These are phyloP conservation scores for Falco punctatus DNA, from an alignment of 2,113 vertebrate genomes.

Conservation along the genomic window DNA sequence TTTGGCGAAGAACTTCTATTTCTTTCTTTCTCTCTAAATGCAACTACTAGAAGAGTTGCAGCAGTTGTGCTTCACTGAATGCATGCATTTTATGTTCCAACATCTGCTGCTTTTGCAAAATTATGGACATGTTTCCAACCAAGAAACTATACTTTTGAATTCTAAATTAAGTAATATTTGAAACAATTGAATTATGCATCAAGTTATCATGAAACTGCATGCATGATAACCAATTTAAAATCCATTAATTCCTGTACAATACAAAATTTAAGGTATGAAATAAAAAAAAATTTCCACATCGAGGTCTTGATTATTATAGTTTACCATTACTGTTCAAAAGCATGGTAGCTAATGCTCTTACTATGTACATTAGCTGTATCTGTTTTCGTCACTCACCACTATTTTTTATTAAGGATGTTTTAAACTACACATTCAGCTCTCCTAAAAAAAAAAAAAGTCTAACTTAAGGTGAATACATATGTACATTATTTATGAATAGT, in stretches of 20 bases:
- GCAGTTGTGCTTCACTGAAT: background rate
- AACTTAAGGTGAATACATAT: background rate
- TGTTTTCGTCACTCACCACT: slow-evolving; percentile 15
- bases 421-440: background rate
- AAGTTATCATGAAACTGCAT: slow-evolving; percentile 18
- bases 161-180: slow-evolving; percentile 43
- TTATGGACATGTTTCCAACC: background rate
- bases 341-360: slow-evolving; percentile 16
- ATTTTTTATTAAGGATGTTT: background rate
- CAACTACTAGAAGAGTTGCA: slow-evolving; percentile 14
- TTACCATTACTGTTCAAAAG: slow-evolving; percentile 45
- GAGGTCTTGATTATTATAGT: slow-evolving; percentile 42
- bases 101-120: slow-evolving; percentile 24
- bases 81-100: background rate
- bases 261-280: slow-evolving; percentile 49
- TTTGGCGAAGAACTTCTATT: background rate
- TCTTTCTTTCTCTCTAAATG: background rate
- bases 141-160: background rate
- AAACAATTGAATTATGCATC: slow-evolving; percentile 42
- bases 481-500: background rate
- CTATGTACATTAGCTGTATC: slow-evolving; percentile 10
- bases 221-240: slow-evolving; percentile 36
- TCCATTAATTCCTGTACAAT: slow-evolving; percentile 39
- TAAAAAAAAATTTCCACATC: slow-evolving; percentile 38
- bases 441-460: background rate